A percentile compares a stretch with the other conserved stretches of the same genome.
phyloP scores from a whole-genome alignment of 2,797 vertebrate species.

The Protonibea diacanthus region DNA sequence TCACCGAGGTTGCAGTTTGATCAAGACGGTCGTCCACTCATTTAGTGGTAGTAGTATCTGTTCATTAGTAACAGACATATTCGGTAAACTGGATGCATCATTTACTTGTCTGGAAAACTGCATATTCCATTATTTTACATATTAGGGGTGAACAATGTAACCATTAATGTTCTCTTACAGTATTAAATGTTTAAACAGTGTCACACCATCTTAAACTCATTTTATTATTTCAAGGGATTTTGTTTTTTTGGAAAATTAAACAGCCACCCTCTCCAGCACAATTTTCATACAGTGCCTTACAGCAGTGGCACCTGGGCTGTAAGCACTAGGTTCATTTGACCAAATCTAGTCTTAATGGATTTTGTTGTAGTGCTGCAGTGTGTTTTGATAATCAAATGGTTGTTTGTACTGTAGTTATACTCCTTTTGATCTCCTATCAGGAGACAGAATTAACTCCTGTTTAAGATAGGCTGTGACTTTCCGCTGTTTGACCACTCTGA shows the following conservation, averaged over 20 bases:
- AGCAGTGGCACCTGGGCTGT: not conserved
- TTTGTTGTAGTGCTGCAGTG: not conserved
- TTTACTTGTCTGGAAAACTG: not conserved
- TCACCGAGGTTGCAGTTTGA: no score
- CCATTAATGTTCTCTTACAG: not conserved
- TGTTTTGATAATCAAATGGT: conserved; percentile 29
- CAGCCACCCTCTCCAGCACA: not conserved
- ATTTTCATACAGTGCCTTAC: not conserved
- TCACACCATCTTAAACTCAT: not conserved
- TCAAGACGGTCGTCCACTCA: not conserved
- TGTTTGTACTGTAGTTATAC: conserved; percentile 20
- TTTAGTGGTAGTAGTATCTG: not conserved
- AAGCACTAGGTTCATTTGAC: not conserved
- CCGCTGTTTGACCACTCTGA: conserved; percentile 72
- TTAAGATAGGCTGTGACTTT: conserved; percentile 75
- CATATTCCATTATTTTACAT: not conserved
- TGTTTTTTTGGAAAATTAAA: not conserved
- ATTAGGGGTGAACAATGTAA: not conserved
- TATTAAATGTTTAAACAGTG: no score
- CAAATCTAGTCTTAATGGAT: conserved; percentile 10
- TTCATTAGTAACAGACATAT: not conserved
- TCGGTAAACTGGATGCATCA: not conserved
- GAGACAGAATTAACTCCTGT: conserved; percentile 58
- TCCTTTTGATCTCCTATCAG: conserved; percentile 64
- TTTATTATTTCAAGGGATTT: not conserved